Conservation (phyloP, 2,888 invertebrate species). For the Thecocarcelia acutangulata region DNA sequence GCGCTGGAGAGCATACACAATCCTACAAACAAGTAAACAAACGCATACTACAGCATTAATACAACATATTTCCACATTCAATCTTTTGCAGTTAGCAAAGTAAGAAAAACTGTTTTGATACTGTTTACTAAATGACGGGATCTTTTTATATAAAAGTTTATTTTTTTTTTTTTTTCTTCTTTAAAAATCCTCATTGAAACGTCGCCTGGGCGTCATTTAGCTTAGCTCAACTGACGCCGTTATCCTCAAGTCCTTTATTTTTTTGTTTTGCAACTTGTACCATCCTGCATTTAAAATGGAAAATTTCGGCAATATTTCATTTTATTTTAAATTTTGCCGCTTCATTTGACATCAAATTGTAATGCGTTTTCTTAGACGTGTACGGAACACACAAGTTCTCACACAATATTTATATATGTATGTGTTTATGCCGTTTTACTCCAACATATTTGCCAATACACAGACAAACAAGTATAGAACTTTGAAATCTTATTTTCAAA, state of each 20-base stretch:
- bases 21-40: constrained; percentile 2
- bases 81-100: constrained; percentile 57
- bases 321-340: constrained; percentile 78
- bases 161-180: constrained; percentile 26
- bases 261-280: neutral
- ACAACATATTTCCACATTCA: constrained; percentile 59
- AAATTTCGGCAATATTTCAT: constrained; percentile 77
- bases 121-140: constrained; percentile 68
- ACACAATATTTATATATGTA: neutral
- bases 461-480: neutral
- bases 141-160: constrained; percentile 27
- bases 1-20: constrained; percentile 55
- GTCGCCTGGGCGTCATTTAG: constrained; percentile 80
- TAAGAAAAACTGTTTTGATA: constrained; percentile 59
- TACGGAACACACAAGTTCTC: neutral
- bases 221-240: constrained; percentile 68
- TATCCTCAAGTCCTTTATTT: constrained; percentile 62
- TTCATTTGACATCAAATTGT: constrained; percentile 77
- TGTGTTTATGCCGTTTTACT: neutral
- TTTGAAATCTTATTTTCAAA: too few species aligned
- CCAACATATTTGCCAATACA: constrained; percentile 5
- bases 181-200: constrained; percentile 65
- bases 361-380: constrained; percentile 64
- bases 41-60: constrained; percentile 26
- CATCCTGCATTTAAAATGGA: constrained; percentile 15